These are phyloP conservation scores for Yasuhikotakia modesta DNA, from an alignment of 2,797 vertebrate species.

Conservation along the genomic window DNA sequence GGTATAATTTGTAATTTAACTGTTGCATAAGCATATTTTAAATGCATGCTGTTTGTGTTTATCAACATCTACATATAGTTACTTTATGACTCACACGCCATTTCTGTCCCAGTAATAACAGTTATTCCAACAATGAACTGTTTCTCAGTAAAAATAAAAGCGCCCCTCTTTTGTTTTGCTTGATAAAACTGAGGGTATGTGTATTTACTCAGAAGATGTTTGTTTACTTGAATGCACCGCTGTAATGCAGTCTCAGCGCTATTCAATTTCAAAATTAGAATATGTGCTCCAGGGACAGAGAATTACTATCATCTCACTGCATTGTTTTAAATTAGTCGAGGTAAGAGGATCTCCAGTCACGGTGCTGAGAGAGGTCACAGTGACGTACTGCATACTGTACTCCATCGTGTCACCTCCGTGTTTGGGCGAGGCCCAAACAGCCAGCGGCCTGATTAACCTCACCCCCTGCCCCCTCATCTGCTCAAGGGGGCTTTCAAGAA, in stretches of 20 bases:
- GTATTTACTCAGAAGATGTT: background rate
- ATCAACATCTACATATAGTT: background rate
- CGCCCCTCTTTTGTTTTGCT: background rate
- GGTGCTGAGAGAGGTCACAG: conserved; percentile 61
- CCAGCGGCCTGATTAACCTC: conserved; percentile 71
- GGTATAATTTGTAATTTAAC: background rate
- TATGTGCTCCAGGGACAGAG: background rate
- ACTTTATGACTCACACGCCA: background rate
- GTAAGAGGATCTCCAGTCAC: conserved; percentile 55
- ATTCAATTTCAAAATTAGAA: background rate
- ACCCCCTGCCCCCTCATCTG: conserved; percentile 64
- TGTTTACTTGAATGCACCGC: background rate
- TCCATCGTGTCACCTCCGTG: conserved; percentile 74
- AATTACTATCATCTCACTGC: background rate
- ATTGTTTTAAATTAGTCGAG: background rate
- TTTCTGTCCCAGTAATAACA: background rate
- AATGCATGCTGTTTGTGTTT: conserved; percentile 14
- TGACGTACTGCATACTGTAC: conserved; percentile 57
- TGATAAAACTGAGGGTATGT: background rate
- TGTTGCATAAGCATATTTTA: background rate
- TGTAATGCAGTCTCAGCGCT: background rate
- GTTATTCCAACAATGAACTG: background rate
- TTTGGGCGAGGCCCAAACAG: conserved; percentile 67
- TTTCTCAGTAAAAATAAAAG: background rate
- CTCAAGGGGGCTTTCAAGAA: conserved; percentile 61